Conservation (phyloP, 2,797 vertebrate genomes). For the Melanotaenia parkinsoni region DNA sequence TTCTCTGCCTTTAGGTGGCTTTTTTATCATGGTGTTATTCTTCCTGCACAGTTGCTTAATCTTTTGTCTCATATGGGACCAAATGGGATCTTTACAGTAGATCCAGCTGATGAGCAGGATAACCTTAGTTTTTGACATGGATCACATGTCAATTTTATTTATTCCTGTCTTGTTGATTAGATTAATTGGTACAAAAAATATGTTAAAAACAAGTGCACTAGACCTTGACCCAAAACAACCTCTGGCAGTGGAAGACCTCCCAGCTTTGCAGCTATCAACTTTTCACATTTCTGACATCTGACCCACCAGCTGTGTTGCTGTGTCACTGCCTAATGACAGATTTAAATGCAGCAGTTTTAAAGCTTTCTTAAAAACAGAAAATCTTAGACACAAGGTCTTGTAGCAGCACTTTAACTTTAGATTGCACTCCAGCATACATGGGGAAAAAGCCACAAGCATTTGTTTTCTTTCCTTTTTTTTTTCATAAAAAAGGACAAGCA, state of each 20-base stretch:
- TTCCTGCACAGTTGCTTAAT: background rate
- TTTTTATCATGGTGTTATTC: too few species aligned
- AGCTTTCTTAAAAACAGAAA: too few species aligned
- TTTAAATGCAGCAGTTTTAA: background rate
- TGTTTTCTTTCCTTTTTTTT: background rate
- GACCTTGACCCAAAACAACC: background rate
- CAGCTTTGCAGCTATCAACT: background rate
- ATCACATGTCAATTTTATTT: constrained; percentile 25
- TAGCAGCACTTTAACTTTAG: too few species aligned
- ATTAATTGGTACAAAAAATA: background rate
- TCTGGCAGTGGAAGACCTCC: background rate
- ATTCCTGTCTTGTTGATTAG: constrained; percentile 4
- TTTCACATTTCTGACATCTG: background rate
- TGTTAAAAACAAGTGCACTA: constrained; percentile 1
- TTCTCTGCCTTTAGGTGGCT: too few species aligned
- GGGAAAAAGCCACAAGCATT: background rate
- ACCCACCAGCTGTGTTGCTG: constrained; percentile 1
- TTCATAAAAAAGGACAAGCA: background rate
- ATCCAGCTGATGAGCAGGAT: constrained; percentile 20
- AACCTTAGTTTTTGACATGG: background rate
- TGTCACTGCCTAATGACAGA: background rate
- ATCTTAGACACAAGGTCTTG: too few species aligned
- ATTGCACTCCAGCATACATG: too few species aligned
- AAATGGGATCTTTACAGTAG: constrained; percentile 14
- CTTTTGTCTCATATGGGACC: background rate